Evolutionary conservation across 2,888 invertebrate genomes (phyloP), one percentile per base, ranked within the genome.

Genomic region (Syrista parreyssii): DNA sequence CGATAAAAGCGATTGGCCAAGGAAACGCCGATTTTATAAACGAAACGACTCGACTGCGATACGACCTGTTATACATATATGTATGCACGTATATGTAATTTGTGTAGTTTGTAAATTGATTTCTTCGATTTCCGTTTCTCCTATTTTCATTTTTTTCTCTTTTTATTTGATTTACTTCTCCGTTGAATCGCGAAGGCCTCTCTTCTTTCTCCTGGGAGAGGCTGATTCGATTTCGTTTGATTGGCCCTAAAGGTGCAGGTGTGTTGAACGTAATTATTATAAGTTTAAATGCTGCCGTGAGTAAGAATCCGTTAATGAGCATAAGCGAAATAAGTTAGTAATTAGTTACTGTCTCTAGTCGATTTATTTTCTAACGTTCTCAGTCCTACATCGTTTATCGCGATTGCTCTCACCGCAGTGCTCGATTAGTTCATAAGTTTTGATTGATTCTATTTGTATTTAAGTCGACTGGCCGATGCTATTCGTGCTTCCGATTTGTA

Each of bases 341-440:
- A 79, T 78, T 83, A 82, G 76, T 79, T 79, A 79, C 83, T 77
- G 78, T 79, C 79, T 86, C 86, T 86, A 86, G 86, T 86, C 86
- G 82, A 85, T 76, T 74, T 80, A 76, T 80, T 82, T 72, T 74
- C 71, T 71, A 71, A 71, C 31, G 71, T 71, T 55, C 71, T 71
- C 23, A 71, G 33, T 71, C 71, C 55, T 55, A 55, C 23, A 23
- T 55, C 55, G 55, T 55, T 55, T 55, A 55, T 55, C 55, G 55
- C 23, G 23, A 55, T 23, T 55, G 23, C 23, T 23, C 55, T 55
- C 55, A 23, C 23, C 55, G 55, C 55, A 55, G 55, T 55, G 55
- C 55, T 55, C 55, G 55, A 55, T 55, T 55, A 55, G 23, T 23
- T 55, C 23, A 55, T 55, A 55, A 55, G 23, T 23, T 55, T 55